A percentile compares a stretch with the other conserved stretches of the same genome.
Evolutionary conservation across 2,888 invertebrate species (phyloP).

Genomic region (Campoplex nolae): DNA sequence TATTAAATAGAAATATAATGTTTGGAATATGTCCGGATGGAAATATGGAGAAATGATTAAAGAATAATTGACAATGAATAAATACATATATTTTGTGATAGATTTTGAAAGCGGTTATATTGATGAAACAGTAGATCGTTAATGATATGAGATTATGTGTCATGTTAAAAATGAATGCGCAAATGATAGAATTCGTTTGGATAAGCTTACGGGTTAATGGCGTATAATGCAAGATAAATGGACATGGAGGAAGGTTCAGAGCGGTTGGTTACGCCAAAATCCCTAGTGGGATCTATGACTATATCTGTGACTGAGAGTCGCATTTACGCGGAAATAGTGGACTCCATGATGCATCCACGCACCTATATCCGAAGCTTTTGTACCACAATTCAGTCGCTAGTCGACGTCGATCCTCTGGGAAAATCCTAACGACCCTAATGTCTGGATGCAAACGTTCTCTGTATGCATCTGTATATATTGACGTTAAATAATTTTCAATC

Average conservation of each 20-base stretch:
- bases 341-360: constrained; percentile 45
- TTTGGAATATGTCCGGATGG: not conserved
- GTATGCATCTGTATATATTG: not conserved
- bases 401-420: not conserved
- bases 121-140: not conserved
- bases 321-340: constrained; percentile 24
- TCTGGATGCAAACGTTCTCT: not conserved
- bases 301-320: constrained; percentile 39
- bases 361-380: constrained; percentile 26
- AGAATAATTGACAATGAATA: not conserved
- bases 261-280: constrained; percentile 55
- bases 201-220: constrained; percentile 62
- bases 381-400: constrained; percentile 33
- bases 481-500: not conserved
- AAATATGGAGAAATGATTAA: not conserved
- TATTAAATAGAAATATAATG: not conserved
- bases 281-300: constrained; percentile 53
- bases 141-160: not conserved
- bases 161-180: constrained; percentile 51
- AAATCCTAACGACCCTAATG: not conserved
- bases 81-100: not conserved
- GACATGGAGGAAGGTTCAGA: constrained; percentile 32
- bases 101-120: not conserved
- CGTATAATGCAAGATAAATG: constrained; percentile 63
- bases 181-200: constrained; percentile 58